These are phyloP conservation scores for Urocynchramus pylzowi DNA, from an alignment of 2,113 vertebrate genomes.

Conservation along the genomic window DNA sequence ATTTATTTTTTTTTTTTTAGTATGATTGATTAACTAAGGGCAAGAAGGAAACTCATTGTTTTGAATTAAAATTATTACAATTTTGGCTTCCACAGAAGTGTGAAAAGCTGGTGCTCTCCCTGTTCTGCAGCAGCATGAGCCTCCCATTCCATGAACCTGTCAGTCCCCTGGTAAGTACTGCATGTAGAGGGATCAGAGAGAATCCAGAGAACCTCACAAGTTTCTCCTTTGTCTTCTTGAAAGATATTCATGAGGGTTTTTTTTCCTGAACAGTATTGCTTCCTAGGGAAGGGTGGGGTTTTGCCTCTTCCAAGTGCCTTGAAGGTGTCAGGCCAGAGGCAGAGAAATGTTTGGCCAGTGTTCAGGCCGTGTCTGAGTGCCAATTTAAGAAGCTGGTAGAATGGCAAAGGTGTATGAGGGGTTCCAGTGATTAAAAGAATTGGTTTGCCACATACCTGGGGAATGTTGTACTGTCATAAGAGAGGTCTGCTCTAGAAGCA, in stretches of 20 bases:
- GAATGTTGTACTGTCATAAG: not conserved
- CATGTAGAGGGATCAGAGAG: accelerated
- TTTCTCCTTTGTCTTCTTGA: not conserved
- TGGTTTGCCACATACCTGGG: not conserved
- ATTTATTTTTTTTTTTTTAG: not conserved
- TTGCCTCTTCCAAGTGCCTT: not conserved
- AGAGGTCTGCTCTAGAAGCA: not conserved
- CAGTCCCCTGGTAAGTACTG: conserved; percentile 88
- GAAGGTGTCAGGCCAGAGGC: not conserved
- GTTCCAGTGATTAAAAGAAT: not conserved
- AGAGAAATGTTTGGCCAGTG: not conserved
- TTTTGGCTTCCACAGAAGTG: conserved; percentile 83
- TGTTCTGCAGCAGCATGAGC: conserved; percentile 91
- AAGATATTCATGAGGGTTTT: not conserved
- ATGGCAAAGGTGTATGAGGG: not conserved
- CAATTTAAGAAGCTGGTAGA: not conserved
- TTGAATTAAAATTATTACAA: not conserved
- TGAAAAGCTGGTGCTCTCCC: conserved; percentile 88
- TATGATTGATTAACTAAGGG: not conserved
- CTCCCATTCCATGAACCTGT: conserved; percentile 96
- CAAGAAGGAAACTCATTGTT: not conserved
- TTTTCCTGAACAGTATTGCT: not conserved
- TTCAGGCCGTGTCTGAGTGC: not conserved
- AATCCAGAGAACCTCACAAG: not conserved
- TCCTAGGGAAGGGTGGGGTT: not conserved